Evolutionary conservation across 2,888 invertebrate species (phyloP).

Genomic region (Patella ulyssiponensis): DNA sequence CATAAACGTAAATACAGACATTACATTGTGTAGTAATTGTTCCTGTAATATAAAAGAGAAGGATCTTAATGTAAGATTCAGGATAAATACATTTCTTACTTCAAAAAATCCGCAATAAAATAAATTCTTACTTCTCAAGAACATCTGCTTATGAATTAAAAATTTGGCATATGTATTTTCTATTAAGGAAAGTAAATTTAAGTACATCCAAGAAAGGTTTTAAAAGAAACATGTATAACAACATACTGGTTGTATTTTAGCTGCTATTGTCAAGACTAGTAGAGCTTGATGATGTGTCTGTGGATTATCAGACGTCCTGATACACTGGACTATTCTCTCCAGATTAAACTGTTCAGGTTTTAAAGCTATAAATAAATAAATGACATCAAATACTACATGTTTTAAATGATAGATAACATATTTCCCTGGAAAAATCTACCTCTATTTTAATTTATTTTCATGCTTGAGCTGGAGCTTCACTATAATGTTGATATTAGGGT

Average conservation of each 20-base stretch:
- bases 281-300: constrained; percentile 96
- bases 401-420: too few species aligned
- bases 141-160: too few species aligned
- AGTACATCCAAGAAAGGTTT: background rate
- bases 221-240: background rate
- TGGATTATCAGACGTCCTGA: constrained; percentile 91
- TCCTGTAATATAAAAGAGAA: constrained; percentile 54
- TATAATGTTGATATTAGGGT: too few species aligned
- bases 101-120: too few species aligned
- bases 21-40: constrained; percentile 91
- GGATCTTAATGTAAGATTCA: background rate
- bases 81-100: background rate
- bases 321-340: constrained; percentile 87
- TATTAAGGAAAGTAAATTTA: background rate
- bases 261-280: constrained; percentile 85
- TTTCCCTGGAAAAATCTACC: too few species aligned
- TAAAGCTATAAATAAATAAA: constrained; percentile 11
- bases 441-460: too few species aligned
- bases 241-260: constrained; percentile 81
- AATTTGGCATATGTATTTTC: too few species aligned
- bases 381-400: too few species aligned
- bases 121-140: too few species aligned
- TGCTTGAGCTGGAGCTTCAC: too few species aligned
- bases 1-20: constrained; percentile 98
- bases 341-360: constrained; percentile 73